These are phyloP conservation scores for Idaea straminata DNA, from an alignment of 2,888 invertebrate species.

Conservation along the genomic window DNA sequence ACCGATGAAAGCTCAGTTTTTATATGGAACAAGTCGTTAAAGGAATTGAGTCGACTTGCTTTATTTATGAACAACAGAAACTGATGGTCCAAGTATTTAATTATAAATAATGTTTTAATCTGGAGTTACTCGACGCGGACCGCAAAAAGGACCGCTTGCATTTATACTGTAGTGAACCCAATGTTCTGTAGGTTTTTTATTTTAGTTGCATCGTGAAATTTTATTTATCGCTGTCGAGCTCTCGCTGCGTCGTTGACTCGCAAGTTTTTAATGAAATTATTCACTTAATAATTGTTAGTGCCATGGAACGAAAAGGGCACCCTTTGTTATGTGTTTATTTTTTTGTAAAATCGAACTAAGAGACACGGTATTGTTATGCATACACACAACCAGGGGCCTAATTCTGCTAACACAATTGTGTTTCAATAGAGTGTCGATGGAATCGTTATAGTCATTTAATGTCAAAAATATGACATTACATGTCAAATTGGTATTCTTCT, in stretches of 20 bases:
- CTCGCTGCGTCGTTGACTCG: constrained; percentile 48
- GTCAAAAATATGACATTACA: too few relatives aligned
- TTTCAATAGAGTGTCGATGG: too few relatives aligned
- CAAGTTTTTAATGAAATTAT: constrained; percentile 73
- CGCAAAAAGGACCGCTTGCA: constrained; percentile 42
- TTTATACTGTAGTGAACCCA: constrained; percentile 30
- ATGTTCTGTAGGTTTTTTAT: constrained; percentile 32
- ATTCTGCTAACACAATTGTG: too few relatives aligned
- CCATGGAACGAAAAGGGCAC: constrained; percentile 28
- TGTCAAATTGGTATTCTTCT: too few relatives aligned
- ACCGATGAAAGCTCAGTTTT: background rate
- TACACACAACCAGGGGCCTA: too few relatives aligned
- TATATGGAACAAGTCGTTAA: constrained; percentile 7
- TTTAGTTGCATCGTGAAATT: constrained; percentile 50
- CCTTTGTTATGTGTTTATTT: background rate
- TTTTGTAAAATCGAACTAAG: background rate
- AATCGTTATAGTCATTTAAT: too few relatives aligned
- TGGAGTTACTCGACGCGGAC: constrained; percentile 33
- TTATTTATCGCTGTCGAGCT: constrained; percentile 65
- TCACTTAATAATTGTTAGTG: constrained; percentile 58
- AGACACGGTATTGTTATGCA: too few relatives aligned
- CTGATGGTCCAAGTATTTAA: constrained; percentile 27
- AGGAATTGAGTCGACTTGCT: constrained; percentile 15
- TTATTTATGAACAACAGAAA: constrained; percentile 14
- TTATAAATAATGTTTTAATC: constrained; percentile 30